Evolutionary conservation across 1,140 invertebrate species (phyloP).

Genomic region (Littorina saxatilis): DNA sequence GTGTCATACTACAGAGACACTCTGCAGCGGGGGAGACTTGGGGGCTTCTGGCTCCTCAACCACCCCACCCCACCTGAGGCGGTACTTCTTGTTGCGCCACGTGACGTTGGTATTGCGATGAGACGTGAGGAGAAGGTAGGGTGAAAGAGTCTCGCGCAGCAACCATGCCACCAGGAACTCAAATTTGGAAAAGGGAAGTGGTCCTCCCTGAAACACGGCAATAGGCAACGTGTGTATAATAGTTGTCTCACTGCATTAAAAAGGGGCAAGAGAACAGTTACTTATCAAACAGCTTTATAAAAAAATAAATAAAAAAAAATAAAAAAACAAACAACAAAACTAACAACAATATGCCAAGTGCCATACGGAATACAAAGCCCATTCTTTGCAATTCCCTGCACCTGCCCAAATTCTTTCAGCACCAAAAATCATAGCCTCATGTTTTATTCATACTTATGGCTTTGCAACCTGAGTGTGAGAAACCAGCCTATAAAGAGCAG

Average conservation of each 20-base stretch:
- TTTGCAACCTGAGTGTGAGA: too few relatives aligned
- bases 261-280: background rate
- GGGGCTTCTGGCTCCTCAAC: conserved; percentile 51
- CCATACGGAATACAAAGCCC: too few relatives aligned
- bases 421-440: too few relatives aligned
- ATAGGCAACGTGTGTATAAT: conserved; percentile 14
- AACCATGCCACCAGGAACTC: conserved; percentile 98
- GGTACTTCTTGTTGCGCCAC: conserved; percentile 93
- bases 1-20: conserved; percentile 14
- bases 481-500: too few relatives aligned
- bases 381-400: too few relatives aligned
- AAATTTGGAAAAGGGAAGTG: conserved; percentile 95
- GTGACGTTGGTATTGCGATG: conserved; percentile 88
- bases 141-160: conserved; percentile 91
- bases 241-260: too few relatives aligned
- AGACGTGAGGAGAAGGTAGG: conserved; percentile 91
- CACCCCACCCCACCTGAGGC: conserved; percentile 94
- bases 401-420: too few relatives aligned
- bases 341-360: too few relatives aligned
- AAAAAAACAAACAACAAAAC: too few relatives aligned
- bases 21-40: background rate
- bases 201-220: conserved; percentile 85
- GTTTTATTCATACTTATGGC: too few relatives aligned
- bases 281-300: background rate
- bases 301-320: conserved; percentile 1